Evolutionary conservation across 2,113 vertebrate genomes (phyloP).

Genomic region (Neotoma lepida): DNA sequence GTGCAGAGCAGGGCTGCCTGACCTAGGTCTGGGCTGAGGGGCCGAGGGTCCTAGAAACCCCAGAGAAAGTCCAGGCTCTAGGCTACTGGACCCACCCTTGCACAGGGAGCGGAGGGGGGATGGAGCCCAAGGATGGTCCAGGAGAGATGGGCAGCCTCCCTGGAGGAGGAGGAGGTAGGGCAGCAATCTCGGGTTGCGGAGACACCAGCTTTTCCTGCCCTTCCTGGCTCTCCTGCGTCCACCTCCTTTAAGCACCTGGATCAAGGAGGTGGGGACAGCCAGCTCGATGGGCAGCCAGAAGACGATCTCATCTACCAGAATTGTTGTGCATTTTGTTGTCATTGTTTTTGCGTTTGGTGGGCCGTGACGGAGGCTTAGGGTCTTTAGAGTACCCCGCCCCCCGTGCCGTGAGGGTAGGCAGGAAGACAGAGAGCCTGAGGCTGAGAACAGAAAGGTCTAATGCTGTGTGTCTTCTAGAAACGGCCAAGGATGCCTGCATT

Average conservation of each 20-base stretch:
- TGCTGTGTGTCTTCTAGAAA: not conserved
- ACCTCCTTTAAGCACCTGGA: not conserved
- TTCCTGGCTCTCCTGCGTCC: not conserved
- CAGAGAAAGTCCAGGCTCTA: not conserved
- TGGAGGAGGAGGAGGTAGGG: not conserved
- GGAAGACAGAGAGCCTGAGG: not conserved
- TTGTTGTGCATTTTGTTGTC: not conserved
- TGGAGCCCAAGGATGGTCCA: not conserved
- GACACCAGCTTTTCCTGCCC: not conserved
- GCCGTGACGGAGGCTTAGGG: not conserved
- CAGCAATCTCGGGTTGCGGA: not conserved
- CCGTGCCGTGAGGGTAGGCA: not conserved
- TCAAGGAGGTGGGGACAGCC: slow-evolving; percentile 23
- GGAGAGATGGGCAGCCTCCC: slow-evolving; percentile 9
- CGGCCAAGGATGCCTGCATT: not conserved
- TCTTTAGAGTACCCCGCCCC: not conserved
- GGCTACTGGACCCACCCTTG: not conserved
- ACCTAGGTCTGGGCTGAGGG: not conserved
- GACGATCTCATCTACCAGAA: not conserved
- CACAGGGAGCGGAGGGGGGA: not conserved
- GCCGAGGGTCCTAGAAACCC: not conserved
- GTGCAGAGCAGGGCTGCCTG: slow-evolving; percentile 1
- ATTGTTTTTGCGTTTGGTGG: not conserved
- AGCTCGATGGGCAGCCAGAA: not conserved
- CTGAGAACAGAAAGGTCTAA: not conserved